These are phyloP conservation scores for Azemiops feae DNA, from an alignment of 2,113 vertebrate species.

Conservation along the genomic window DNA sequence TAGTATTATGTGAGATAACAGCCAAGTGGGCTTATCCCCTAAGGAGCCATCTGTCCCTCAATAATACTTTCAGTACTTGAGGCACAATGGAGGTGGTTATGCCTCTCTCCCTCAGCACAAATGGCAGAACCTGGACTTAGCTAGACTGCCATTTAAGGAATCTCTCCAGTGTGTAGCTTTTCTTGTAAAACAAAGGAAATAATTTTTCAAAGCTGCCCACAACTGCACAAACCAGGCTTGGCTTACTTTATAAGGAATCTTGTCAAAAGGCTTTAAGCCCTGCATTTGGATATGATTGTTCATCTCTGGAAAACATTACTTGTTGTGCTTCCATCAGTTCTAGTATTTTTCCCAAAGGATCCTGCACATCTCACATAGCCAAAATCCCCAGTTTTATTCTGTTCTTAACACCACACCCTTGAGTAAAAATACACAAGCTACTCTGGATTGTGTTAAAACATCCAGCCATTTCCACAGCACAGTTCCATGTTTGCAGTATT, in stretches of 20 bases:
- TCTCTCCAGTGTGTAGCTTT: neutral
- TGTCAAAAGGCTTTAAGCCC: slow-evolving; percentile 17
- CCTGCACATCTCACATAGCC: slow-evolving; percentile 12
- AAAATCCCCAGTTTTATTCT: slow-evolving; percentile 18
- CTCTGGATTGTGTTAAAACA: slow-evolving; percentile 14
- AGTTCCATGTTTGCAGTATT: neutral
- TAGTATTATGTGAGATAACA: neutral
- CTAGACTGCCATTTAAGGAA: neutral
- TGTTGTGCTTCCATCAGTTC: slow-evolving; percentile 14
- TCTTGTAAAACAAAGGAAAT: neutral
- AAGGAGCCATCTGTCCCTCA: neutral
- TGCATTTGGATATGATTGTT: slow-evolving; percentile 16
- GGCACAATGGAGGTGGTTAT: neutral
- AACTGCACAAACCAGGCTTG: neutral
- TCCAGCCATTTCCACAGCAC: neutral
- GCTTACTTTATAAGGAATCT: slow-evolving; percentile 15
- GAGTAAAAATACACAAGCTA: neutral
- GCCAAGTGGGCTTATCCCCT: neutral
- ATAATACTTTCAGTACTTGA: neutral
- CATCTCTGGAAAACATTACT: slow-evolving; percentile 26
- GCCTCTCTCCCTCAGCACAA: neutral
- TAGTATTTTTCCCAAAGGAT: neutral
- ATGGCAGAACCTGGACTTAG: neutral
- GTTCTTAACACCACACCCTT: slow-evolving; percentile 19
- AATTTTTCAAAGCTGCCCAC: neutral